phyloP scores from a whole-genome alignment of 92 coral and sea anemone species.

The Epizoanthus illoricatus region DNA sequence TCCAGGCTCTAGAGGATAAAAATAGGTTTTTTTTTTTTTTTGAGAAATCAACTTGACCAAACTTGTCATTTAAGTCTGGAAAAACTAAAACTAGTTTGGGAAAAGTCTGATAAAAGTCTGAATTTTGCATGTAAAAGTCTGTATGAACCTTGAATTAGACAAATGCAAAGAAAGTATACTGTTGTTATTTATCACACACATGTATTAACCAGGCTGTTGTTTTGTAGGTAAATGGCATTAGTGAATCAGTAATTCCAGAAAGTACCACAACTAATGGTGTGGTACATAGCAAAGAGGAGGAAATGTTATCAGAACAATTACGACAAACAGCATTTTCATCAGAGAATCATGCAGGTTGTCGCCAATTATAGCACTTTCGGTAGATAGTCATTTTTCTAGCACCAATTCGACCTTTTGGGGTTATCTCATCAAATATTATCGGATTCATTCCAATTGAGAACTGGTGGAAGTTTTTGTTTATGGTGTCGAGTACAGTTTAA shows the following conservation, averaged over 20 bases:
- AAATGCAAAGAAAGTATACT: background rate
- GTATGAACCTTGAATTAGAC: background rate
- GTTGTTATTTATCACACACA: background rate
- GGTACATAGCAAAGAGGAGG: conserved; percentile 75
- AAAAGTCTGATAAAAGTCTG: background rate
- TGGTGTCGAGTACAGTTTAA: background rate
- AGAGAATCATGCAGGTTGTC: conserved; percentile 55
- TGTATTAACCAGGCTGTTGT: background rate
- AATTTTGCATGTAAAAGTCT: background rate
- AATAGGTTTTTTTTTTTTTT: no score
- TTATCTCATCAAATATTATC: background rate
- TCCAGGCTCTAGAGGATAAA: no score
- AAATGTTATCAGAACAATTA: conserved; percentile 66
- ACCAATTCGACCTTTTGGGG: background rate
- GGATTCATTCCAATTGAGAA: background rate
- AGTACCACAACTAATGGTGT: conserved; percentile 36
- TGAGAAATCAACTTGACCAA: no score
- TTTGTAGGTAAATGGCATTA: conserved; percentile 50
- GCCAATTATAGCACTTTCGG: conserved; percentile 37
- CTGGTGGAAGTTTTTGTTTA: background rate
- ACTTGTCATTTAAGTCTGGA: no score
- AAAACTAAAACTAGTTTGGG: no score
- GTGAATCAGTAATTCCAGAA: conserved; percentile 37
- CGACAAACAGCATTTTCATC: conserved; percentile 55
- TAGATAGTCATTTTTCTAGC: background rate